Percentiles rank a stretch among this genome's conserved stretches.
Evolutionary conservation across 2,888 invertebrate genomes (phyloP).

Genomic region (Folsomia manolachei): DNA sequence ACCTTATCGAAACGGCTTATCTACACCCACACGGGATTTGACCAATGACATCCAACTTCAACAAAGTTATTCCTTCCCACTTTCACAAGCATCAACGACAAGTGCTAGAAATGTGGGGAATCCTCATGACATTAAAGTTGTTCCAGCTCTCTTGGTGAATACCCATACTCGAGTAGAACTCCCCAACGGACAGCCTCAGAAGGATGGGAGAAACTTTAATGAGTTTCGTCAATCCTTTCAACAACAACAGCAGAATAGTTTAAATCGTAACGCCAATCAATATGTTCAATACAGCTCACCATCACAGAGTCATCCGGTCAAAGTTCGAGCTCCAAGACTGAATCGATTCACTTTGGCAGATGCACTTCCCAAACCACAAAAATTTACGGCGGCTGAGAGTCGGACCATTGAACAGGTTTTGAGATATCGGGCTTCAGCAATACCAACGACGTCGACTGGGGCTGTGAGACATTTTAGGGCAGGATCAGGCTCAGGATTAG

Average conservation of each 20-base stretch:
- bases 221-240: slow-evolving; percentile 6
- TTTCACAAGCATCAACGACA: slow-evolving; percentile 13
- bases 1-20: background rate
- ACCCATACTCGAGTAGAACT: slow-evolving; percentile 36
- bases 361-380: slow-evolving; percentile 9
- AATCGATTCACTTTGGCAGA: background rate
- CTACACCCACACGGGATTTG: background rate
- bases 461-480: background rate
- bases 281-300: slow-evolving; percentile 15
- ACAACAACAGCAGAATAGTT: background rate
- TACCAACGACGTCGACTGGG: background rate
- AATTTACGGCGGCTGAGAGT: slow-evolving; percentile 39
- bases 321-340: slow-evolving; percentile 13
- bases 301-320: slow-evolving; percentile 13
- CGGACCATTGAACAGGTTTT: slow-evolving; percentile 32
- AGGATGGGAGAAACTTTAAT: background rate
- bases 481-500: slow-evolving; percentile 16
- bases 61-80: slow-evolving; percentile 19
- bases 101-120: slow-evolving; percentile 12
- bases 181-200: background rate
- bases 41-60: slow-evolving; percentile 24
- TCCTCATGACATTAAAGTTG: slow-evolving; percentile 38
- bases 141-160: slow-evolving; percentile 41
- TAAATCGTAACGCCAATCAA: slow-evolving; percentile 2
- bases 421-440: background rate